These are phyloP conservation scores for Parelbella ahira DNA, from an alignment of 2,888 invertebrate genomes.

Conservation along the genomic window DNA sequence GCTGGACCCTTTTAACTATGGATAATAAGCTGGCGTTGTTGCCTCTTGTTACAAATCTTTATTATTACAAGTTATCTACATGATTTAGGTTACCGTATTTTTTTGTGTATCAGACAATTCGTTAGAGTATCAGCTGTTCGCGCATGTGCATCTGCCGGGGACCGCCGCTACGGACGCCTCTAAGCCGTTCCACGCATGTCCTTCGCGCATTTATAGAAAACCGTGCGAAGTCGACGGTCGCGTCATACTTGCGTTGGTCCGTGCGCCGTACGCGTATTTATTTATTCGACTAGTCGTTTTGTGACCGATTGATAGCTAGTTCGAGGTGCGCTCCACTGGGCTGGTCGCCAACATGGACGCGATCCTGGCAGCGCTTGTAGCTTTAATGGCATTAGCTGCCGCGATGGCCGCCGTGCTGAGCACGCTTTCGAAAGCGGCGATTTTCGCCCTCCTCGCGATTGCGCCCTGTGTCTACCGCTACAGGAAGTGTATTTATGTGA, in stretches of 20 bases:
- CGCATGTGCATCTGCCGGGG: conserved; percentile 70
- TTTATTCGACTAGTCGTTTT: conserved; percentile 32
- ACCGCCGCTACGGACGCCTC: conserved; percentile 49
- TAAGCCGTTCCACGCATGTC: conserved; percentile 32
- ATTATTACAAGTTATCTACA: conserved; percentile 37
- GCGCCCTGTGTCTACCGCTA: conserved; percentile 78
- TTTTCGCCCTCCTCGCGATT: conserved; percentile 82
- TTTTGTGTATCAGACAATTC: conserved; percentile 43
- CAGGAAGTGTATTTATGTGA: conserved; percentile 80
- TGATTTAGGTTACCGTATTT: conserved; percentile 43
- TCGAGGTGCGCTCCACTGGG: conserved; percentile 59
- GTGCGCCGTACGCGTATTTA: conserved; percentile 40
- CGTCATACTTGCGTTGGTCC: conserved; percentile 44
- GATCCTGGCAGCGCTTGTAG: conserved; percentile 73
- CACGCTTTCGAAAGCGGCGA: conserved; percentile 85
- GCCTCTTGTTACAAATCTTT: conserved; percentile 31
- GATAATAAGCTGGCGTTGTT: too few relatives aligned
- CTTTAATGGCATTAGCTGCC: conserved; percentile 75
- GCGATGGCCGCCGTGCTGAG: conserved; percentile 81
- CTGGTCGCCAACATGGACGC: conserved; percentile 75
- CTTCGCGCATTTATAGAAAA: conserved; percentile 47
- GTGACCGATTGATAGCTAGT: conserved; percentile 45
- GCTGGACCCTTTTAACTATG: conserved; percentile 22
- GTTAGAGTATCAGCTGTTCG: conserved; percentile 68
- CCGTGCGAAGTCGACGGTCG: conserved; percentile 46